Evolutionary conservation across 2,113 vertebrate species (phyloP).

Genomic region (Paradoxurus hermaphroditus): DNA sequence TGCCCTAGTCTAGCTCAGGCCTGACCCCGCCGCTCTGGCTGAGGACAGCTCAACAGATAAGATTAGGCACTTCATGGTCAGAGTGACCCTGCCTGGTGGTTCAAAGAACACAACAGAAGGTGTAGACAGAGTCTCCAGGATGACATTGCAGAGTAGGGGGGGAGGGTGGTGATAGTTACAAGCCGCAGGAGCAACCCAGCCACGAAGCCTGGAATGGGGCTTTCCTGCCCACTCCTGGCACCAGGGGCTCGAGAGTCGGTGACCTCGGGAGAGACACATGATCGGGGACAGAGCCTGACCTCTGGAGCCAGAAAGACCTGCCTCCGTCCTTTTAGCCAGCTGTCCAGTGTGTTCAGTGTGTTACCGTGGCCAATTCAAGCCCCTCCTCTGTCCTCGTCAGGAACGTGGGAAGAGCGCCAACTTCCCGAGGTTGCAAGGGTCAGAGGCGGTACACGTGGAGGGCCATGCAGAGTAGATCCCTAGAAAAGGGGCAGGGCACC

Average conservation of each 20-base stretch:
- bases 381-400: background rate
- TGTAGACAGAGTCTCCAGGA: background rate
- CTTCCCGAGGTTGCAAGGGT: background rate
- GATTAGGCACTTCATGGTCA: background rate
- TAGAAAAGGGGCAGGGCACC: fast-evolving
- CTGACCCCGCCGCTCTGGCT: background rate
- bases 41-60: constrained; percentile 12
- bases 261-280: background rate
- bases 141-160: background rate
- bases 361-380: background rate
- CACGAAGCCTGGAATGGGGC: background rate
- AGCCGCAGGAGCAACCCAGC: background rate
- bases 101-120: constrained; percentile 25
- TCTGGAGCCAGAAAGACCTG: background rate
- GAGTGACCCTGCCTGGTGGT: background rate
- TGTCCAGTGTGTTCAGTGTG: background rate
- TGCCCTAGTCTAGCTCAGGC: background rate
- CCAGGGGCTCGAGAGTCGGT: background rate
- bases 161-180: background rate
- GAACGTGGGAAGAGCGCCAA: background rate
- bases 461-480: background rate
- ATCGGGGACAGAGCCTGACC: background rate
- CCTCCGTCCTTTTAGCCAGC: background rate
- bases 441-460: background rate
- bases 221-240: background rate